Base-by-base conservation (phyloP, 2,797 vertebrate species). In the Ctenopoma multispine region DNA sequence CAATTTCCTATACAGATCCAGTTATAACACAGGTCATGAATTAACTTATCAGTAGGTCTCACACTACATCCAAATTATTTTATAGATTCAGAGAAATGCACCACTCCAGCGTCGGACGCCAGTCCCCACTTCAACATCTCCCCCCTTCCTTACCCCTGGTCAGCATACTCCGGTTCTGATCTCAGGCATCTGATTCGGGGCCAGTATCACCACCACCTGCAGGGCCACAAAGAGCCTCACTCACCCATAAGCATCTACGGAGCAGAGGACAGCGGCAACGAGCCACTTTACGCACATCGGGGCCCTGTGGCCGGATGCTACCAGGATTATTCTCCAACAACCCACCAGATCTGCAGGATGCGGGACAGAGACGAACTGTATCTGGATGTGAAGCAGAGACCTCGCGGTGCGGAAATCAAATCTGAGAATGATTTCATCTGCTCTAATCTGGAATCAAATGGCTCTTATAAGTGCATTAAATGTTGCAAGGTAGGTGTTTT, bases 391-490 rank as follows among this genome's bases (percentile, higher is more conserved):
- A 83, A 89, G 53, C 86, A 94, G 60, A 94, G 93, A 51, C 77
- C 78, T 3, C 93, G 94, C 64, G 73, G 87, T 1, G 68, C 86
- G 0, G 92, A 95, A 62, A 95, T 98, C 89, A 98, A 98, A 88
- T 78, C 95, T 63, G 96, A 97, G 69, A 93, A 95, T 0, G 95
- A 97, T 40, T 87, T 95, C 12, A 87, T 96, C 63, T 96, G 95
- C 66, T 93, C 94, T 9, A 95, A 94, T 4, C 73, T 97, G 18
- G 92, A 98, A 46, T 87, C 96, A 47, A 89, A 90, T 5, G 95
- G 95, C 69, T 95, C 97, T 31, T 99, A 94, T 82, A 99, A 96
- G 83, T 99, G 98, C 87, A 94, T 98, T 64, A 99, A 98, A 86
- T 99, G 98, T 87, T 96, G 95, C 90, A 99, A 99, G 97, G 98